These are phyloP conservation scores for Mesitornis unicolor DNA, from an alignment of 2,113 vertebrate genomes.

Conservation along the genomic window DNA sequence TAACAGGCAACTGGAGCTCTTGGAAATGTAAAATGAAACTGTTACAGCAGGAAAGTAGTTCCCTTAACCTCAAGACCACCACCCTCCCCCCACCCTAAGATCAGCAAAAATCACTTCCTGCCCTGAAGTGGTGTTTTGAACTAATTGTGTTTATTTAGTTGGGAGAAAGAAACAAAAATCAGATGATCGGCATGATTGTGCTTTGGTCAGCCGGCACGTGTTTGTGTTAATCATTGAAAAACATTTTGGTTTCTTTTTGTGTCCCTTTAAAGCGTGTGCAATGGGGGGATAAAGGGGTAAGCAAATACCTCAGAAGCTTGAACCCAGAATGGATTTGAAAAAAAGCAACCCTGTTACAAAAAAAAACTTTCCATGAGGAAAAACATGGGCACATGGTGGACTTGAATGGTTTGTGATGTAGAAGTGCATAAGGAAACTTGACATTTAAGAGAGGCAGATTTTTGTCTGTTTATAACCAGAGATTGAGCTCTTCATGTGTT, in stretches of 20 bases:
- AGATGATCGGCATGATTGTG: not conserved
- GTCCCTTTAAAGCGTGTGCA: not conserved
- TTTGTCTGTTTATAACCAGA: not conserved
- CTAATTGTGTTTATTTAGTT: not conserved
- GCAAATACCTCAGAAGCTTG: not conserved
- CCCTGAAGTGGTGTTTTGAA: not conserved
- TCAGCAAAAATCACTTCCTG: constrained; percentile 56
- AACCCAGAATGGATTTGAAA: not conserved
- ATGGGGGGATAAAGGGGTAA: not conserved
- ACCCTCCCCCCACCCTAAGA: not conserved
- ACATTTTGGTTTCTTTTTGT: not conserved
- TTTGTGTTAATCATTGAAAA: not conserved
- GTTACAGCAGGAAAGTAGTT: constrained; percentile 45
- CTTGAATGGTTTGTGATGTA: not conserved
- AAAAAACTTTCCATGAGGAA: not conserved
- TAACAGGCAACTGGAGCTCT: constrained; percentile 1
- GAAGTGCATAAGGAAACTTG: not conserved
- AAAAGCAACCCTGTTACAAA: not conserved
- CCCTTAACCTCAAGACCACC: constrained; percentile 32
- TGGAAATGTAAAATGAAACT: constrained; percentile 54
- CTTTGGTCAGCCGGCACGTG: not conserved
- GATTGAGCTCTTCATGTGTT: not conserved
- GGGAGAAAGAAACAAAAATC: not conserved
- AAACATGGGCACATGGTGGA: not conserved
- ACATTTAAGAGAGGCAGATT: not conserved